Evolutionary conservation across 2,797 vertebrate genomes (phyloP), one percentile per base, ranked within the genome.

Genomic region (Acipenser oxyrinchus): DNA sequence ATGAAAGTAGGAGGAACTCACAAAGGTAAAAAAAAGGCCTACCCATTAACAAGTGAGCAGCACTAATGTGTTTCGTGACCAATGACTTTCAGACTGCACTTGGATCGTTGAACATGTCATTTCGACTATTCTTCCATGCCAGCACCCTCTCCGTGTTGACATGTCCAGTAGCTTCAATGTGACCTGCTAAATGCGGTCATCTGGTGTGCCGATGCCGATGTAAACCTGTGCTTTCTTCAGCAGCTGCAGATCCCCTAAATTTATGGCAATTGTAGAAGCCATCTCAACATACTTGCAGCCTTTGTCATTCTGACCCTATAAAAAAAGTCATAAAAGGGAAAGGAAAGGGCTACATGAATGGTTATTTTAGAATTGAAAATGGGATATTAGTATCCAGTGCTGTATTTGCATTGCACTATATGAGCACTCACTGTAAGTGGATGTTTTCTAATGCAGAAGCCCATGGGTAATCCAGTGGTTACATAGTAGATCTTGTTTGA

Each of bases 101-200:
- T 70, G 81, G 86, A 79, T 92, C 87, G 79, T 67, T 63, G 77
- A 81, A 83, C 77, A 82, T 79, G 83, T 87, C 82, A 73, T 80
- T 87, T 87, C 87, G 83, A 69, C 59, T 90, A 75, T 81, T 74
- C 79, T 88, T 90, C 87, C 84, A 86, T n/a, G 78, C 79, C 69
- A 83, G 72, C 75, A 84, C 81, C 69, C 73, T 59, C 77, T 76
- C 68, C 71, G 85, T 82, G 77, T 83, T 80, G 76, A 80, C 7
- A 15, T 73, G 60, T 70, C 85, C 79, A 64, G 78, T 77, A 49
- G 75, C 67, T 63, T 82, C 81, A 55, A 80, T 80, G 59, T 64
- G 79, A 70, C 73, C 73, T 81, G 72, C 70, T 78, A 75, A 90
- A 75, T 0, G 68, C 68, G 68, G 74, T 60, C 82, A 90, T 79